phyloP scores from a whole-genome alignment of 2,113 vertebrate species.

The Colaptes auratus region DNA sequence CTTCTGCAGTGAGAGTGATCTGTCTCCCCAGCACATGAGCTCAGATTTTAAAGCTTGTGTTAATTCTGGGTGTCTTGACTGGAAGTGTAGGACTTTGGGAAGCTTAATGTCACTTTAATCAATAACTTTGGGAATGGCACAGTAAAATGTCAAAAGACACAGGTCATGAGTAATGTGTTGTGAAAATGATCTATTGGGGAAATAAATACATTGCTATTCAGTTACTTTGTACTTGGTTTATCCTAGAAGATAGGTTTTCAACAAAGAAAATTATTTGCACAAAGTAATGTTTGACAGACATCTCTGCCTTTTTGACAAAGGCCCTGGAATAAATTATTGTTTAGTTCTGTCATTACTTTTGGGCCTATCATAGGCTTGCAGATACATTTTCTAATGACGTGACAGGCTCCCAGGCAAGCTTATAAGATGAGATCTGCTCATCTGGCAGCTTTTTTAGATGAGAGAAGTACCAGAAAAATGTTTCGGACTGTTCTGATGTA shows the following conservation, averaged over 20 bases:
- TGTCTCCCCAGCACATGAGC: not conserved
- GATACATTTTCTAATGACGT: not conserved
- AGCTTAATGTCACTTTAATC: not conserved
- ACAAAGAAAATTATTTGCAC: not conserved
- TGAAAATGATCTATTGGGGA: not conserved
- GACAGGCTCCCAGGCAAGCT: not conserved
- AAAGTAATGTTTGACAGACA: not conserved
- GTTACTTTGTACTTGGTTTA: not conserved
- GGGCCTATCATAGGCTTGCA: not conserved
- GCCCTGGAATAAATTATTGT: not conserved
- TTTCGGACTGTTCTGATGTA: too few relatives aligned
- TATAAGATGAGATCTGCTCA: not conserved
- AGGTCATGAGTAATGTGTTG: not conserved
- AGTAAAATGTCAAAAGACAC: not conserved
- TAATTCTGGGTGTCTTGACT: not conserved
- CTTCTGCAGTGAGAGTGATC: not conserved
- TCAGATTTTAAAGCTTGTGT: not conserved
- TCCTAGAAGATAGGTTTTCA: not conserved
- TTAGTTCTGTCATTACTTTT: not conserved
- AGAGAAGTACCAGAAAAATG: not conserved
- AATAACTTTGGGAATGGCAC: not conserved
- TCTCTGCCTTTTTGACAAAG: not conserved
- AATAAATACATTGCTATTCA: not conserved
- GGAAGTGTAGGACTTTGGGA: not conserved
- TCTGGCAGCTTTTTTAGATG: not conserved